phyloP scores from a whole-genome alignment of 2,113 vertebrate genomes.

The Menura novaehollandiae region DNA sequence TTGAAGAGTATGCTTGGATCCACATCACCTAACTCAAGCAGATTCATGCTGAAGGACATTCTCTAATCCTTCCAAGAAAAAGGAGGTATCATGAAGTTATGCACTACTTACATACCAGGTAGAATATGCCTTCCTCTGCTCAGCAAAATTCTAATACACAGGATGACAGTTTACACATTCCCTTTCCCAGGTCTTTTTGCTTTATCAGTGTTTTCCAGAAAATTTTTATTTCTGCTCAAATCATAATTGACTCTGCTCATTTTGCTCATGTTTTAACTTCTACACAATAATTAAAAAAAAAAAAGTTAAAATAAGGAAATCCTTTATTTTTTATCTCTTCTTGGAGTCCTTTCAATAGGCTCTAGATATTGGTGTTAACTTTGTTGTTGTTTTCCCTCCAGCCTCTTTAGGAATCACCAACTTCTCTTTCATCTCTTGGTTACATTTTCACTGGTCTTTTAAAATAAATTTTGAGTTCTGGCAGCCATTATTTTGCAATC shows the following conservation, averaged over 20 bases:
- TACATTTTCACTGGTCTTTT: not conserved
- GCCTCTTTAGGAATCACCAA: not conserved
- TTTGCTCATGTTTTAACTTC: not conserved
- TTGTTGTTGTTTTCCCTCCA: not conserved
- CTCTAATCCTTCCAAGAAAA: not conserved
- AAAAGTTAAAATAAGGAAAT: rapidly evolving
- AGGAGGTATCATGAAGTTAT: rapidly evolving
- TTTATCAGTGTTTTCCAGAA: not conserved
- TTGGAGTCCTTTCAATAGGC: not conserved
- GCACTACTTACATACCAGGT: not conserved
- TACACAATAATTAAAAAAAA: not conserved
- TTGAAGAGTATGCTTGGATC: not conserved
- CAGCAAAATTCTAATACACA: not conserved
- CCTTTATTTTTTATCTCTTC: not conserved
- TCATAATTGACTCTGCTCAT: not conserved
- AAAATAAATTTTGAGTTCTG: not conserved
- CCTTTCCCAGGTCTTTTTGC: not conserved
- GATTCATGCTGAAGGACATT: not conserved
- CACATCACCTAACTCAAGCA: not conserved
- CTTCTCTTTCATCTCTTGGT: not conserved
- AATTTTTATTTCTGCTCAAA: not conserved
- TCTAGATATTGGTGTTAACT: not conserved
- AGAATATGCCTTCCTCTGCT: not conserved
- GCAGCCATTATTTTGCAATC: not conserved
- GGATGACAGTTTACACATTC: not conserved